Conservation (phyloP, 2,888 invertebrate species). For the Standfussiana lucernea region DNA sequence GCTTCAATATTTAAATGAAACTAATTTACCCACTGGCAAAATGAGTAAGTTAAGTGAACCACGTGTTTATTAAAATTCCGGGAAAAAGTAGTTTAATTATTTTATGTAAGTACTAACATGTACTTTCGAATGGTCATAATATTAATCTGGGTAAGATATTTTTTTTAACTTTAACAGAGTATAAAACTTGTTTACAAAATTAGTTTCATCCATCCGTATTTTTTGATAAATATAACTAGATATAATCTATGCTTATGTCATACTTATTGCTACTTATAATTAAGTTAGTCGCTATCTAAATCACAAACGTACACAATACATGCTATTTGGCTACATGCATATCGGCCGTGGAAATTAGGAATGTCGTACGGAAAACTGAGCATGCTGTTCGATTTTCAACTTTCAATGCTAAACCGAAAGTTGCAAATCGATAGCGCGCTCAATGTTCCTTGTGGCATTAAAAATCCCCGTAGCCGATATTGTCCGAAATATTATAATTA, state of each 20-base stretch:
- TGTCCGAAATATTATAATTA: constrained; percentile 61
- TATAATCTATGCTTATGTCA: constrained; percentile 37
- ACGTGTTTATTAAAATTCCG: background rate
- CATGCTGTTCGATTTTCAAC: background rate
- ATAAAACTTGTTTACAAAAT: constrained; percentile 23
- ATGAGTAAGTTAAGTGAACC: background rate
- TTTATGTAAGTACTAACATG: background rate
- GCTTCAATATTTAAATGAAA: constrained; percentile 23
- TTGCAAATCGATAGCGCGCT: background rate
- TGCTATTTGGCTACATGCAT: constrained; percentile 59
- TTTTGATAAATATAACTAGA: constrained; percentile 12
- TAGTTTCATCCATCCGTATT: constrained; percentile 11
- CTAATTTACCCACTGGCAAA: constrained; percentile 8
- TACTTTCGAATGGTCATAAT: background rate
- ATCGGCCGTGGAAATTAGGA: background rate
- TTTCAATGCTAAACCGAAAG: background rate
- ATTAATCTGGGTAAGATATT: background rate
- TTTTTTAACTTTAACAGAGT: background rate
- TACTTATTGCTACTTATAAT: constrained; percentile 49
- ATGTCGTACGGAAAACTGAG: background rate
- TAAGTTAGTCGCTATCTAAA: constrained; percentile 43
- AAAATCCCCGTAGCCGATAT: background rate
- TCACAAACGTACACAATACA: constrained; percentile 40
- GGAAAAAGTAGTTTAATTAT: background rate
- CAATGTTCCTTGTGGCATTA: background rate